Percentiles rank a stretch among this genome's conserved stretches.
Evolutionary conservation across 2,888 invertebrate genomes (phyloP).

Genomic region (Apotomis turbidana): DNA sequence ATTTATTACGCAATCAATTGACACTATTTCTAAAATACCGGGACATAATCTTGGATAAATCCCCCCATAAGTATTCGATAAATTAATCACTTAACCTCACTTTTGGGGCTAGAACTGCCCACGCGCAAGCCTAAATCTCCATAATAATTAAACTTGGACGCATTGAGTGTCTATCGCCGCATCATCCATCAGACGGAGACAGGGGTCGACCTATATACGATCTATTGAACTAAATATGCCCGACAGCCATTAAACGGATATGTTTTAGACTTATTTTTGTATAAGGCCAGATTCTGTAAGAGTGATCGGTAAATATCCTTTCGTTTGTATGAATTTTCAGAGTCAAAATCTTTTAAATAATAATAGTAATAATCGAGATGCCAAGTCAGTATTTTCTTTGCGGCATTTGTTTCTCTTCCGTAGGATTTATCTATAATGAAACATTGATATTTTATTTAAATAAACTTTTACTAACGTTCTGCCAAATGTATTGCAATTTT

Average conservation of each 20-base stretch:
- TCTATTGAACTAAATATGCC: conserved; percentile 37
- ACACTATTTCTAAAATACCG: too few relatives aligned
- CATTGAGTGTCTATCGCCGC: conserved; percentile 73
- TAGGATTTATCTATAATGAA: too few relatives aligned
- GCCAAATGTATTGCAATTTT: too few relatives aligned
- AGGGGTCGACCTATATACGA: conserved; percentile 55
- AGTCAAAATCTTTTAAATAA: too few relatives aligned
- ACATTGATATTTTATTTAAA: too few relatives aligned
- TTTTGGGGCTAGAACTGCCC: conserved; percentile 31
- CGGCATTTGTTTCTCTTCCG: too few relatives aligned
- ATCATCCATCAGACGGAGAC: conserved; percentile 74
- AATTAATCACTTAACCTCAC: conserved; percentile 38
- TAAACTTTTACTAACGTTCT: too few relatives aligned
- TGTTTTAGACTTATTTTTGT: conserved; percentile 15
- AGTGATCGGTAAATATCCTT: not conserved
- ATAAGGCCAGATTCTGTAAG: not conserved
- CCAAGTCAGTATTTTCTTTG: too few relatives aligned
- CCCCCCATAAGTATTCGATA: conserved; percentile 5
- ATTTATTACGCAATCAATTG: too few relatives aligned
- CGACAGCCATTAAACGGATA: conserved; percentile 17
- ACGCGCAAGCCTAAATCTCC: conserved; percentile 29
- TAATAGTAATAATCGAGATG: too few relatives aligned
- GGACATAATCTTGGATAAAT: not conserved
- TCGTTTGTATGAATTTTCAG: too few relatives aligned
- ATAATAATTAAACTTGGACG: conserved; percentile 41